Evolutionary conservation across 2,797 vertebrate species (phyloP).

Genomic region (Leptodactylus fallax): DNA sequence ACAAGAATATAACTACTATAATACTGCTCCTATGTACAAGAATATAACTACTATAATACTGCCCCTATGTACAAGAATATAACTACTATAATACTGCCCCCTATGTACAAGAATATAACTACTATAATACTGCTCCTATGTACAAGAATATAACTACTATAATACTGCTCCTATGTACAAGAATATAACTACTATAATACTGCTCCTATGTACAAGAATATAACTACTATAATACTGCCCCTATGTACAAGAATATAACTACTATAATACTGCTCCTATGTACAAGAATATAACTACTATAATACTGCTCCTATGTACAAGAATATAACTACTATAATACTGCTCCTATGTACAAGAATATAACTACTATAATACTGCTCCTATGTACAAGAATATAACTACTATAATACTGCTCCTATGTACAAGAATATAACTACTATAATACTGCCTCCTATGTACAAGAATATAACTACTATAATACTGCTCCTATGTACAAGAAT

Average conservation of each 20-base stretch:
- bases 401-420: constrained; percentile 5
- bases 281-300: constrained; percentile 26
- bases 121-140: constrained; percentile 12
- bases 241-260: constrained; percentile 21
- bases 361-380: constrained; percentile 15
- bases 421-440: constrained; percentile 14
- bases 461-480: constrained; percentile 18
- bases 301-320: constrained; percentile 13
- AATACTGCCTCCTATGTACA: constrained; percentile 13
- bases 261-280: not conserved
- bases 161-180: constrained; percentile 17
- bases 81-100: constrained; percentile 11
- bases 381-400: constrained; percentile 19
- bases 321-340: constrained; percentile 15
- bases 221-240: constrained; percentile 10
- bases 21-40: constrained; percentile 13
- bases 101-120: constrained; percentile 19
- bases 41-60: constrained; percentile 16
- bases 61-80: constrained; percentile 5
- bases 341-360: constrained; percentile 9
- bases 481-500: constrained; percentile 8
- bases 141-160: constrained; percentile 21
- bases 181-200: constrained; percentile 28
- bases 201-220: not conserved
- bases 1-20: constrained; percentile 9